Percentiles rank a stretch among this genome's conserved stretches.
Conservation (phyloP, 2,888 invertebrate species). For the Pseudococcus viburni region DNA sequence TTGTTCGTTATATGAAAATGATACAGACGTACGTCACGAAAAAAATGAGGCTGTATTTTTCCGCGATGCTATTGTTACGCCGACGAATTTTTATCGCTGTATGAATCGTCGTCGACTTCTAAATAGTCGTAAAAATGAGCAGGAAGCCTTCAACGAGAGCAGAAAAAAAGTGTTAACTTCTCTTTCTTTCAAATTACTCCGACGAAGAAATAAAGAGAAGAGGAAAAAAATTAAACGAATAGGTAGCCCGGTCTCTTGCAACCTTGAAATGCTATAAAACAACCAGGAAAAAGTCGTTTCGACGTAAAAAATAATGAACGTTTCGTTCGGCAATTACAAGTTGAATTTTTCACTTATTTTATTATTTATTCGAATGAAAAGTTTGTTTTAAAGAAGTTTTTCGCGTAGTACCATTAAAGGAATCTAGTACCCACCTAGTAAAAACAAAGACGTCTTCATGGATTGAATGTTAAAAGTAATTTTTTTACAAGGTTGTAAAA, state of each 20-base stretch:
- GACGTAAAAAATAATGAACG: conserved; percentile 19
- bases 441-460: neutral
- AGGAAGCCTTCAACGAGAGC: conserved; percentile 19
- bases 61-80: neutral
- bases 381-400: conserved; percentile 45
- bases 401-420: conserved; percentile 31
- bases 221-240: neutral
- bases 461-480: conserved; percentile 19
- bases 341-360: conserved; percentile 50
- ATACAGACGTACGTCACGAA: neutral
- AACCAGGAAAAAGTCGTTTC: conserved; percentile 6
- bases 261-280: conserved; percentile 16
- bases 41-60: neutral
- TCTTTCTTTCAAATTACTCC: conserved; percentile 16
- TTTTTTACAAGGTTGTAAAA: conserved; percentile 36
- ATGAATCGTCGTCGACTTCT: conserved; percentile 39
- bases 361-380: conserved; percentile 40
- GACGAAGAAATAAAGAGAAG: neutral
- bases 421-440: neutral
- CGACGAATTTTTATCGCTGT: neutral
- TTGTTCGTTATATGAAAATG: neutral
- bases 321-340: conserved; percentile 45
- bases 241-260: conserved; percentile 21
- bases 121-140: conserved; percentile 32
- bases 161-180: neutral